These are phyloP conservation scores for Anolis carolinensis DNA, from an alignment of 2,113 vertebrate genomes.

Conservation along the genomic window DNA sequence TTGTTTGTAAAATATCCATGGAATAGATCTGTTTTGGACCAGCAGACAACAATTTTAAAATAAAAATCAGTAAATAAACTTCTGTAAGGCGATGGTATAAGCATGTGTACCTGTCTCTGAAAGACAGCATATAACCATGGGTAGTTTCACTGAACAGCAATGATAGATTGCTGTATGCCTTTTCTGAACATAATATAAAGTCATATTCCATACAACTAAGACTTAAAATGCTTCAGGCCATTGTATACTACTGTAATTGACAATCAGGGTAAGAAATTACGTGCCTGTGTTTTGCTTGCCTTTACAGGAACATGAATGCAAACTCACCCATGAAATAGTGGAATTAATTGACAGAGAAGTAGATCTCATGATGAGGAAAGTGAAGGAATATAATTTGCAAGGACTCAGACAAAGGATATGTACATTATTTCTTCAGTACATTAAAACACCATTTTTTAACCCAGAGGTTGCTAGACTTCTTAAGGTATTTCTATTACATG, in stretches of 20 bases:
- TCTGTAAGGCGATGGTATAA: too few species aligned
- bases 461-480: constrained; percentile 83
- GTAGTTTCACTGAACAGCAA: background rate
- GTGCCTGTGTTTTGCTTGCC: background rate
- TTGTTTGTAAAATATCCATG: background rate
- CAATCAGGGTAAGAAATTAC: background rate
- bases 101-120: too few species aligned
- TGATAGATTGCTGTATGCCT: background rate
- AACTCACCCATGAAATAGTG: constrained; percentile 85
- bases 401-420: constrained; percentile 91
- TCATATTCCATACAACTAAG: background rate
- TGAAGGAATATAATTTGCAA: constrained; percentile 83
- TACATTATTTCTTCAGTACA: constrained; percentile 91
- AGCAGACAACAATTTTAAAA: background rate
- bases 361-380: constrained; percentile 83
- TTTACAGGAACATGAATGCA: constrained; percentile 83
- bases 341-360: constrained; percentile 89
- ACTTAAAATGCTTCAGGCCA: background rate
- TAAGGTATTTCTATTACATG: constrained; percentile 77
- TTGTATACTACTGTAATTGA: background rate
- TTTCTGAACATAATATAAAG: background rate
- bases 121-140: background rate
- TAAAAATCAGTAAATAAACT: too few species aligned
- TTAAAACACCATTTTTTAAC: constrained; percentile 91
- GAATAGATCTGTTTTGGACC: background rate